A percentile compares a stretch with the other conserved stretches of the same genome.
These are phyloP conservation scores for Myrmecophaga tridactyla DNA, from an alignment of 2,113 vertebrate species.

Conservation along the genomic window DNA sequence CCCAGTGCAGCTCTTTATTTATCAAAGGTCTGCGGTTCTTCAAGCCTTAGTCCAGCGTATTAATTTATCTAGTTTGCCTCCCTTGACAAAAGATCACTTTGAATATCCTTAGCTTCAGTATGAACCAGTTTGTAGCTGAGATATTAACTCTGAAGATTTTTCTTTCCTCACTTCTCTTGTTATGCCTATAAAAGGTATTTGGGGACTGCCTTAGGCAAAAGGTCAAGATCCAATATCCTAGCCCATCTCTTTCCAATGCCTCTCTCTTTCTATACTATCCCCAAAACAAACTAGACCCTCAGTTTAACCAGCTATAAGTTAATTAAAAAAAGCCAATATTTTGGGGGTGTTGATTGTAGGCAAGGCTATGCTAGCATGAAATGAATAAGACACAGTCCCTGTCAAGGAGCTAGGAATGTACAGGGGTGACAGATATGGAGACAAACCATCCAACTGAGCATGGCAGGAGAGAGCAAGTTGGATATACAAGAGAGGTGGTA, in stretches of 20 bases:
- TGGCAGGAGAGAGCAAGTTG: not conserved
- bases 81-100: conserved; percentile 50
- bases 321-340: not conserved
- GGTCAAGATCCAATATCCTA: not conserved
- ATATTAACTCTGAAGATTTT: conserved; percentile 48
- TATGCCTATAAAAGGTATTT: not conserved
- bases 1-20: conserved; percentile 69
- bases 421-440: not conserved
- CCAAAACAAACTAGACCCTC: not conserved
- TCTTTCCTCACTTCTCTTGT: not conserved
- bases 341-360: not conserved
- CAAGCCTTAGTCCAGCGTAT: conserved; percentile 54
- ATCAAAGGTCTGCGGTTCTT: conserved; percentile 61
- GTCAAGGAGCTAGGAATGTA: not conserved
- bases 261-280: not conserved
- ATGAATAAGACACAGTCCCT: not conserved
- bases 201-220: not conserved
- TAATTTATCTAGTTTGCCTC: conserved; percentile 65
- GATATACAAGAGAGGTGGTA: not conserved
- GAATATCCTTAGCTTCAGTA: conserved; percentile 44
- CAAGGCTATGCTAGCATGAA: not conserved
- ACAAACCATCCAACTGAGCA: not conserved
- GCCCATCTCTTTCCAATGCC: not conserved
- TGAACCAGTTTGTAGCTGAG: conserved; percentile 38
- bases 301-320: not conserved